A percentile compares a stretch with the other conserved stretches of the same genome.
These are phyloP conservation scores for Ovis aries DNA, from an alignment of 2,113 vertebrate genomes.

Conservation along the genomic window DNA sequence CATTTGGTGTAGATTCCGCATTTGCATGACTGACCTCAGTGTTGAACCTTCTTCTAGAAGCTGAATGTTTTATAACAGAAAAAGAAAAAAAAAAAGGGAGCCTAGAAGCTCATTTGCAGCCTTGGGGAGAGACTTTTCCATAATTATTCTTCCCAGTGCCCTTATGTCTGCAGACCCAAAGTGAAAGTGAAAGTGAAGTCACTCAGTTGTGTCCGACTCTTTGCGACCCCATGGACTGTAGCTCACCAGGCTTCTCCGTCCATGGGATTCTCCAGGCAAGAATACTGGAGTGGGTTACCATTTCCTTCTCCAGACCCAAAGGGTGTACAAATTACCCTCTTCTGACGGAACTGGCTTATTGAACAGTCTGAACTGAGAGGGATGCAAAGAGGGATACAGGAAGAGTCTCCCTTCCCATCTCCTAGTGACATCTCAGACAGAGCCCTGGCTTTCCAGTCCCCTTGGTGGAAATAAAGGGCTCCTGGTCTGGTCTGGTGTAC, in stretches of 20 bases:
- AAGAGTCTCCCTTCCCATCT: neutral
- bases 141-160: neutral
- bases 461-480: neutral
- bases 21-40: neutral
- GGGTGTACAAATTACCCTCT: neutral
- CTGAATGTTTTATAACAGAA: neutral
- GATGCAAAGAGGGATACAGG: neutral
- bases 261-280: too few relatives aligned
- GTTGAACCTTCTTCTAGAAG: neutral
- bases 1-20: neutral
- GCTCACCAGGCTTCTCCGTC: too few relatives aligned
- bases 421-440: neutral
- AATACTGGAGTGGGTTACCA: too few relatives aligned
- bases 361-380: neutral
- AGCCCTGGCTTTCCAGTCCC: neutral
- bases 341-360: neutral
- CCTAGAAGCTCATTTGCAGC: neutral
- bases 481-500: neutral
- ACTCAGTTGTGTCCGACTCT: too few relatives aligned
- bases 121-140: neutral
- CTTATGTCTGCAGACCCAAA: neutral
- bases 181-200: too few relatives aligned
- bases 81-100: neutral
- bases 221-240: too few relatives aligned
- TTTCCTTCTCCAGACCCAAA: neutral